phyloP scores from a whole-genome alignment of 2,888 invertebrate species.

The Oscheius sp. region DNA sequence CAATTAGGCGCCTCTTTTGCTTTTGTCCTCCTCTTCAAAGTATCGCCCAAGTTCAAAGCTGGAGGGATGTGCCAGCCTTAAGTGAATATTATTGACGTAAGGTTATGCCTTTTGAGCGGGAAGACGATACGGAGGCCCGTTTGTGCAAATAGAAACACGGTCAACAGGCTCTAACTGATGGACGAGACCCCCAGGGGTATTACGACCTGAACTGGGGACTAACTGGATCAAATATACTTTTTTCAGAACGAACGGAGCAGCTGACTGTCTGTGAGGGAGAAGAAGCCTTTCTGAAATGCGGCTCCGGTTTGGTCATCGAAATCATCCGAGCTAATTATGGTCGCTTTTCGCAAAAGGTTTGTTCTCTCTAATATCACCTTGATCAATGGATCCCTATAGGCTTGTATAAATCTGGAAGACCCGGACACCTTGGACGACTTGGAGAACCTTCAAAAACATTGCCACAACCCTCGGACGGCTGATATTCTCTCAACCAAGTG shows the following conservation, averaged over 20 bases:
- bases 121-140: constrained; percentile 32
- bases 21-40: no score
- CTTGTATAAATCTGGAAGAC: constrained; percentile 3
- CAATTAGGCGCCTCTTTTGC: no score
- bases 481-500: constrained; percentile 46
- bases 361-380: not conserved
- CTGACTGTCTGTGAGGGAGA: constrained; percentile 44
- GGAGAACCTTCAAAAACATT: constrained; percentile 24
- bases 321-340: constrained; percentile 52
- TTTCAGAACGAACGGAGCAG: constrained; percentile 21
- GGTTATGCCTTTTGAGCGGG: constrained; percentile 30
- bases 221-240: not conserved
- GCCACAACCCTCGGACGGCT: constrained; percentile 42
- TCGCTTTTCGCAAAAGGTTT: constrained; percentile 39
- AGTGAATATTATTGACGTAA: constrained; percentile 33
- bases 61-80: not conserved
- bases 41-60: no score
- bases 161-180: constrained; percentile 27
- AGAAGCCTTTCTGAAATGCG: constrained; percentile 44
- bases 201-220: not conserved
- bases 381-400: constrained; percentile 1
- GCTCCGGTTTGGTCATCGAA: constrained; percentile 45
- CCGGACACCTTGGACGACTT: constrained; percentile 1
- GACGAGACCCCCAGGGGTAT: not conserved
- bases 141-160: constrained; percentile 33